These are phyloP conservation scores for Trematocara caparti DNA, from an alignment of 2,797 vertebrate genomes.

Conservation along the genomic window DNA sequence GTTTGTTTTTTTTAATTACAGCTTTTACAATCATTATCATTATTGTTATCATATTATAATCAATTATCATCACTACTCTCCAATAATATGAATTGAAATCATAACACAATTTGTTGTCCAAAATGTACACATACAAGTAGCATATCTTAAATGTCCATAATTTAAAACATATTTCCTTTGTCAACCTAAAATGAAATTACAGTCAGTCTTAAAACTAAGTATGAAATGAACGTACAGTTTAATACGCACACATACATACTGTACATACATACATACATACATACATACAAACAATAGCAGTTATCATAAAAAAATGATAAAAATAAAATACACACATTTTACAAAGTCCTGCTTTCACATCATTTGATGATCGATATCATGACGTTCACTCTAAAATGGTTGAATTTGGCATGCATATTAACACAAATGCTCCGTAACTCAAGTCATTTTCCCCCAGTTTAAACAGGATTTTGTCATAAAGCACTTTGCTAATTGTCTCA, in stretches of 20 bases:
- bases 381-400: conserved; percentile 75
- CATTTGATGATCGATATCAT: conserved; percentile 74
- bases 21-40: conserved; percentile 79
- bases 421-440: conserved; percentile 72
- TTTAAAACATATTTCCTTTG: conserved; percentile 77
- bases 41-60: conserved; percentile 74
- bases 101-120: conserved; percentile 75
- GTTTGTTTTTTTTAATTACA: conserved; percentile 75
- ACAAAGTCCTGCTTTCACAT: conserved; percentile 80
- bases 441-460: conserved; percentile 31
- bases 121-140: conserved; percentile 85
- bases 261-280: conserved; percentile 60
- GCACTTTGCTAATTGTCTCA: conserved; percentile 56
- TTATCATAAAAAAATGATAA: conserved; percentile 81
- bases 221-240: conserved; percentile 83
- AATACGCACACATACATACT: conserved; percentile 73
- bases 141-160: conserved; percentile 81
- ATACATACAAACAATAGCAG: conserved; percentile 77
- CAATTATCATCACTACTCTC: conserved; percentile 76
- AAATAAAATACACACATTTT: conserved; percentile 85
- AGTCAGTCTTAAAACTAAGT: conserved; percentile 76
- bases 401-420: conserved; percentile 83
- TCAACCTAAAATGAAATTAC: conserved; percentile 79
- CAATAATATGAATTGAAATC: conserved; percentile 78
- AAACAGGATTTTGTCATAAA: conserved; percentile 64